Base-by-base conservation (phyloP, 2,888 invertebrate species). In the Caenorhabditis sp. region DNA sequence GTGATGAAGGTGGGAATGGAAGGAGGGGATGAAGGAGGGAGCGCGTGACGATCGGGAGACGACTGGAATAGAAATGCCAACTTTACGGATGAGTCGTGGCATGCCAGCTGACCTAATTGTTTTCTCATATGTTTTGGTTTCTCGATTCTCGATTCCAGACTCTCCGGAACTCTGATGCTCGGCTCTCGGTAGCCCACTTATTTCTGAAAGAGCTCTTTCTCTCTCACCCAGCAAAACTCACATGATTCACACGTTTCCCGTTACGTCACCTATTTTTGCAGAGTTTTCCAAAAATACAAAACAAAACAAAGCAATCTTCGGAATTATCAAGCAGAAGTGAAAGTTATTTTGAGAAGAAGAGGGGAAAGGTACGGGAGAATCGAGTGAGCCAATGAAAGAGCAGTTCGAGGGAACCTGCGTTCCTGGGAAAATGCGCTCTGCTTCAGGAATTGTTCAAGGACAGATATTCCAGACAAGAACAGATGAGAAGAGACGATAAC, bases 1-100 rank as follows among this genome's bases (percentile, higher is more conserved):
- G 5, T 24, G 56, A 56, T 68, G 68, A 68, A 68, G 44, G 68
- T 68, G 68, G 56, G 68, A 64, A 64, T 2, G 18, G 50, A 64
- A 44, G 13, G 40, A 6, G 13, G n/a, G n/a, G n/a, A n/a, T n/a
- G n/a, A n/a, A n/a, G n/a, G n/a, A 40, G 32, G 40, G 40, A 40
- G 9, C 47, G 18, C 11, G 47, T 47, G 47, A 47, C 47, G 6
- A 47, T 9, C 32, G 32, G 32, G 40, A 3, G 47, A 40, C 18
- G 53, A 53, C 40, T 40, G 40, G 40, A 40, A 40, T 40, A 40
- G 40, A 53, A n/a, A n/a, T n/a, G n/a, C n/a, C n/a, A n/a, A n/a
- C n/a, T n/a, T 26, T 24, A 9, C 26, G 22, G 24, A 50, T 22
- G 18, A 9, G 6, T 20, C 18, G 13, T 1, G 20, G 22, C 50